These are phyloP conservation scores for Onychomys leucogaster DNA, from an alignment of 2,797 vertebrate species.

Conservation along the genomic window DNA sequence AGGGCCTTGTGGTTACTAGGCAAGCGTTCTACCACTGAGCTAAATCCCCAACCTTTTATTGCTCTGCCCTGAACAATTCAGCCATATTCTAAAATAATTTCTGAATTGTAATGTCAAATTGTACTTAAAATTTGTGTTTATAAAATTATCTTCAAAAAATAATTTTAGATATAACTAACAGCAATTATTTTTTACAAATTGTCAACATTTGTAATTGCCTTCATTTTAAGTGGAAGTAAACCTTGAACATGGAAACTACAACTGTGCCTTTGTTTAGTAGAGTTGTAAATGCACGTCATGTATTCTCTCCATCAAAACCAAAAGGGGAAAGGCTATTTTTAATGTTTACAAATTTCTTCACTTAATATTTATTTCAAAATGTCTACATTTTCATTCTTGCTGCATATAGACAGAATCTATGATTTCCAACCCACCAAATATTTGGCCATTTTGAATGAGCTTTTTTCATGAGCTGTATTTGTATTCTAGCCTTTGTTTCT, in stretches of 20 bases:
- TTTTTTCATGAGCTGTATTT: slow-evolving; percentile 37
- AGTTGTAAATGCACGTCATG: neutral
- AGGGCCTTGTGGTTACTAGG: too few species aligned
- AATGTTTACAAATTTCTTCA: slow-evolving; percentile 17
- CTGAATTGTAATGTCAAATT: neutral
- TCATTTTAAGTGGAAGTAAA: neutral
- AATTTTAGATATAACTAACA: slow-evolving; percentile 18
- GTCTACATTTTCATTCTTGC: slow-evolving; percentile 20
- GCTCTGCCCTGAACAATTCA: neutral
- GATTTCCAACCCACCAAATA: slow-evolving; percentile 54
- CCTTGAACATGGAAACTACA: neutral
- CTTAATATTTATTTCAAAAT: slow-evolving; percentile 56
- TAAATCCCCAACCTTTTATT: too few species aligned
- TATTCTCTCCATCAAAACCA: neutral
- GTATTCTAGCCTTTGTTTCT: slow-evolving; percentile 41
- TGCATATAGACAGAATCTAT: neutral
- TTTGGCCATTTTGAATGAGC: slow-evolving; percentile 59
- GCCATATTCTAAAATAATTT: neutral
- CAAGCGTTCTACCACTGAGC: too few species aligned
- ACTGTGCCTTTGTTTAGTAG: neutral
- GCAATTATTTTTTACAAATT: slow-evolving; percentile 1
- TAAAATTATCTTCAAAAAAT: neutral
- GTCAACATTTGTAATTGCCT: neutral
- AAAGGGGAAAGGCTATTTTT: neutral
- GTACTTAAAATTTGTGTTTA: neutral